Conservation (phyloP, 2,888 invertebrate genomes). For the Dorcus hopei region DNA sequence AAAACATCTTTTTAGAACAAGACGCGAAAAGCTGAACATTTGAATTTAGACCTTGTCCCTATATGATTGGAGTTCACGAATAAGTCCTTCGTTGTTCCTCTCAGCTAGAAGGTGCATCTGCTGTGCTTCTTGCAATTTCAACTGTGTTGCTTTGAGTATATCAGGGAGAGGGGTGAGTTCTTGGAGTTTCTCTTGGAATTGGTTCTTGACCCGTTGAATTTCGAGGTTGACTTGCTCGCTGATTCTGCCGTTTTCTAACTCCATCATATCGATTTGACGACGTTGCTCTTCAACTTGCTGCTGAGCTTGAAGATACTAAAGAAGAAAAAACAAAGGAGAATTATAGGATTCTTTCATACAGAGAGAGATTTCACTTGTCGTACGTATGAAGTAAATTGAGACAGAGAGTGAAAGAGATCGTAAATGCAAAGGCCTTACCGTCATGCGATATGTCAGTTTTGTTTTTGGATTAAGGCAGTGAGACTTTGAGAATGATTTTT, state of each 20-base stretch:
- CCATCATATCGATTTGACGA: conserved; percentile 67
- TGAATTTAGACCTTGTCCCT: conserved; percentile 53
- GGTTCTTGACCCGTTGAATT: conserved; percentile 66
- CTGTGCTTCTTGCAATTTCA: conserved; percentile 65
- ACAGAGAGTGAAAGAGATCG: neutral
- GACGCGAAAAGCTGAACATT: neutral
- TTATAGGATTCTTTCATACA: neutral
- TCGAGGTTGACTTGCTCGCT: conserved; percentile 70
- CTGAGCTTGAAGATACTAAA: conserved; percentile 61
- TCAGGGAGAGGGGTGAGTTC: conserved; percentile 69
- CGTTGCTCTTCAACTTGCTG: conserved; percentile 69
- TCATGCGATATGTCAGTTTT: neutral
- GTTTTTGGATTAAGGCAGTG: neutral
- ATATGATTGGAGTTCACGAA: conserved; percentile 61
- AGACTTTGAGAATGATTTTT: no score
- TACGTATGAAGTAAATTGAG: no score
- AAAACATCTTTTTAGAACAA: neutral
- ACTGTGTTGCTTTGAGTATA: conserved; percentile 64
- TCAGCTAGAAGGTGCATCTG: conserved; percentile 65
- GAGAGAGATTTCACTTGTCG: no score
- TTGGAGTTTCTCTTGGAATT: conserved; percentile 70
- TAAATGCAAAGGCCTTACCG: no score
- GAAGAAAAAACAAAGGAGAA: neutral
- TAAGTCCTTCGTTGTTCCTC: conserved; percentile 63
- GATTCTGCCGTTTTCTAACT: conserved; percentile 67